Evolutionary conservation across 2,113 vertebrate species (phyloP).

Genomic region (Brachypteracias leptosomus): DNA sequence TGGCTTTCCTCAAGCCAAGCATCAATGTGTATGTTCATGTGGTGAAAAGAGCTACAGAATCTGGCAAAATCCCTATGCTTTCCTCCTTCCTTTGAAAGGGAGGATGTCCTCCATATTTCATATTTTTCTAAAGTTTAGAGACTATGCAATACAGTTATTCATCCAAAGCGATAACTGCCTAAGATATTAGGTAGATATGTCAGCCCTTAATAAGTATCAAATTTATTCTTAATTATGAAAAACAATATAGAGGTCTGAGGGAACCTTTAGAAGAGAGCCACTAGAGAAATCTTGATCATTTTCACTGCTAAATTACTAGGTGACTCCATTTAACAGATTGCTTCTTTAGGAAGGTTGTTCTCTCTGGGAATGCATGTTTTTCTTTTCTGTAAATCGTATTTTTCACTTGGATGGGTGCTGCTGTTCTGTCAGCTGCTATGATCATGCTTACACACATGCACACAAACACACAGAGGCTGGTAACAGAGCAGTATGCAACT

Average conservation of each 20-base stretch:
- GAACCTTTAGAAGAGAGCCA: not conserved
- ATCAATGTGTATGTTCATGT: not conserved
- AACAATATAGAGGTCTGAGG: not conserved
- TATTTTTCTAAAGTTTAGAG: not conserved
- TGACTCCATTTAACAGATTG: not conserved
- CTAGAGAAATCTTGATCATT: not conserved
- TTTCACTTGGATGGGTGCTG: not conserved
- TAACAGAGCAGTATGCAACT: not conserved
- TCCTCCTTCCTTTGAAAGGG: not conserved
- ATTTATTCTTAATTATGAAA: not conserved
- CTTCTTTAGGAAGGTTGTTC: constrained; percentile 15
- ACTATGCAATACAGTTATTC: not conserved
- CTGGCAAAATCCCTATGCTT: not conserved
- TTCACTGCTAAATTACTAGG: not conserved
- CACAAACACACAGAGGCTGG: not conserved
- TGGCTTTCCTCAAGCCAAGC: not conserved
- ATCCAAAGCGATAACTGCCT: not conserved
- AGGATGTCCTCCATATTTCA: not conserved
- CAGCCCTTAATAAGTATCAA: not conserved
- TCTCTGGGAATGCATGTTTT: not conserved
- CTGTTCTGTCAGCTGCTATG: not conserved
- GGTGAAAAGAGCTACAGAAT: not conserved
- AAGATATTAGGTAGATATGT: not conserved
- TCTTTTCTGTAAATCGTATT: not conserved
- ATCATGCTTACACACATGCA: not conserved